phyloP scores from a whole-genome alignment of 1,140 invertebrate genomes.

The Penaeus japonicus region DNA sequence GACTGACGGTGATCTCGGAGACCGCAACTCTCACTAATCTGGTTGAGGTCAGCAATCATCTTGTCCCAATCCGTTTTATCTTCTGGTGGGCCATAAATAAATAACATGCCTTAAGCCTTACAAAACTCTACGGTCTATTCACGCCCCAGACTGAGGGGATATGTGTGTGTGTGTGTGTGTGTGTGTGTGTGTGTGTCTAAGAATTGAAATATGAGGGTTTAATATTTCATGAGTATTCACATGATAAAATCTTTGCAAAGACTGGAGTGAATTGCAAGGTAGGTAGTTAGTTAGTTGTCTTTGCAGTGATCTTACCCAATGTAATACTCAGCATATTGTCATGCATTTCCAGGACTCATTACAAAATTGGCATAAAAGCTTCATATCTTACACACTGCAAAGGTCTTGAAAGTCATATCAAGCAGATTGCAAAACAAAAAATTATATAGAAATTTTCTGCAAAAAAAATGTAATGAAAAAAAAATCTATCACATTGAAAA shows the following conservation, averaged over 20 bases:
- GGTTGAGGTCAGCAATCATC: constrained; percentile 62
- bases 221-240: neutral
- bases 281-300: no score
- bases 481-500: no score
- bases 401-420: no score
- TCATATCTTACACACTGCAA: no score
- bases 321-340: neutral
- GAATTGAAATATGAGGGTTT: neutral
- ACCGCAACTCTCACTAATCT: constrained; percentile 57
- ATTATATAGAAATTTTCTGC: no score
- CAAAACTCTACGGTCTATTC: no score
- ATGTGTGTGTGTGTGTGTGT: neutral
- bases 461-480: no score
- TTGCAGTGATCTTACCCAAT: no score
- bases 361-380: neutral
- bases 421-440: no score
- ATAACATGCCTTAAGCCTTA: constrained; percentile 33
- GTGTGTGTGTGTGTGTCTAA: no score
- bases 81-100: constrained; percentile 53
- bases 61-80: constrained; percentile 62
- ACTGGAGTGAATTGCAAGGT: neutral
- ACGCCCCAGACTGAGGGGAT: neutral
- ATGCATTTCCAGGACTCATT: neutral
- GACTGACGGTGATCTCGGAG: constrained; percentile 39
- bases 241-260: neutral